Percentiles rank a stretch among this genome's conserved stretches.
Conservation (phyloP, 1,140 invertebrate genomes). For the Chrysomallon squamiferum region DNA sequence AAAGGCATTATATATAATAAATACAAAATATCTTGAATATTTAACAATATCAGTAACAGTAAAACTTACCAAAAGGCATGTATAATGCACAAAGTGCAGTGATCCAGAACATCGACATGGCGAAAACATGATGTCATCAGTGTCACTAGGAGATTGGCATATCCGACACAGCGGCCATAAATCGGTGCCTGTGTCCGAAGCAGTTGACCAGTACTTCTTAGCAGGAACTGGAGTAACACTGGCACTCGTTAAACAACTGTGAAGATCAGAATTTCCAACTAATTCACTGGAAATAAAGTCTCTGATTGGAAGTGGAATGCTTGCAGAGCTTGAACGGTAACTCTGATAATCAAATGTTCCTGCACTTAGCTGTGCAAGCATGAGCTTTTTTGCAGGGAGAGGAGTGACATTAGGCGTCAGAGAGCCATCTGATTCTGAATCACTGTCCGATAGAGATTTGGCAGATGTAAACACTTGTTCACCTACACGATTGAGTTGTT, state of each 20-base stretch:
- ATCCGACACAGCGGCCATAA: slow-evolving; percentile 66
- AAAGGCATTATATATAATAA: too few relatives aligned
- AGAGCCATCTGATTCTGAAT: too few relatives aligned
- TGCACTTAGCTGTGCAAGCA: neutral
- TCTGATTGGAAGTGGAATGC: slow-evolving; percentile 16
- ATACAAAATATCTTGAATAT: too few relatives aligned
- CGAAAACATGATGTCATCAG: slow-evolving; percentile 66
- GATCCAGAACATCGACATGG: slow-evolving; percentile 69
- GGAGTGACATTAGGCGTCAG: neutral
- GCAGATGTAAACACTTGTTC: too few relatives aligned
- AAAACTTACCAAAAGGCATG: slow-evolving; percentile 66
- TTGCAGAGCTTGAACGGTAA: slow-evolving; percentile 12
- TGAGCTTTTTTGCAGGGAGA: neutral
- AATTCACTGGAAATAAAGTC: neutral
- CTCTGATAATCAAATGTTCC: slow-evolving; percentile 2
- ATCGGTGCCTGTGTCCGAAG: slow-evolving; percentile 51
- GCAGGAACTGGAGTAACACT: slow-evolving; percentile 34
- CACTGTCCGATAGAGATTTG: too few relatives aligned
- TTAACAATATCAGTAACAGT: too few relatives aligned
- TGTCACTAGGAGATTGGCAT: slow-evolving; percentile 65
- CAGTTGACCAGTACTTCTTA: slow-evolving; percentile 36
- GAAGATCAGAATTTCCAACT: neutral
- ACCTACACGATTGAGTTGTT: too few relatives aligned
- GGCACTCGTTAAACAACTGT: slow-evolving; percentile 12
- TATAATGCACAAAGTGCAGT: slow-evolving; percentile 67